Percentiles rank a stretch among this genome's conserved stretches.
Conservation (phyloP, 35 echinoderm and acorn worm genomes). For the Lytechinus pictus region DNA sequence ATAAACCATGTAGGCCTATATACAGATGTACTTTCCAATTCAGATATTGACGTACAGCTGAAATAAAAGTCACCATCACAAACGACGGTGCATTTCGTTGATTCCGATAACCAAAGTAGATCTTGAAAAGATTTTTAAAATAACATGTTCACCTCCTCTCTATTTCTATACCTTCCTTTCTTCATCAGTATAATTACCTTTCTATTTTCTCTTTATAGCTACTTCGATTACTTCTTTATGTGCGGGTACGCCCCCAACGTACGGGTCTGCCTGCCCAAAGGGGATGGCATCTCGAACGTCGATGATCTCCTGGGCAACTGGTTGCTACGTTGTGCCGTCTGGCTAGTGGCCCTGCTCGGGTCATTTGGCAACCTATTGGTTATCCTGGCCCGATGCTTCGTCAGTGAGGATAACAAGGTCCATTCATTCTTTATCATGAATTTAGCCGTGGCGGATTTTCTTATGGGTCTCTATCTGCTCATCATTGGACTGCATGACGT, state of each 20-base stretch:
- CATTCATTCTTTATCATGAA: slow-evolving; percentile 98
- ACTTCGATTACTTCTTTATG: slow-evolving; percentile 92
- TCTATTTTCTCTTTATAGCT: slow-evolving; percentile 56
- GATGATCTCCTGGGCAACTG: slow-evolving; percentile 81
- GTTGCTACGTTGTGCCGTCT: slow-evolving; percentile 80
- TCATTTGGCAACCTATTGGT: slow-evolving; percentile 85
- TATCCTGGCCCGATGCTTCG: slow-evolving; percentile 78
- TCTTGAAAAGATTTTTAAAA: no score
- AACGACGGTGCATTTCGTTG: no score
- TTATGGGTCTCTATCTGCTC: slow-evolving; percentile 96
- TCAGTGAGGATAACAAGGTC: slow-evolving; percentile 87
- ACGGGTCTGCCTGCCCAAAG: slow-evolving; percentile 77
- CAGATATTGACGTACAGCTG: no score
- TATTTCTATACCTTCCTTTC: background rate
- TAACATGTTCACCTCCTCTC: no score
- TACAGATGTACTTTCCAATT: no score
- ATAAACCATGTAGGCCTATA: no score
- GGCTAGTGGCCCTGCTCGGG: slow-evolving; percentile 86
- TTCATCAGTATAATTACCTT: background rate
- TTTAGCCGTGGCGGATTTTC: slow-evolving; percentile 85
- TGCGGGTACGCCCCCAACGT: slow-evolving; percentile 91
- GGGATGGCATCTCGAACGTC: slow-evolving; percentile 79
- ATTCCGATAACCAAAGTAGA: no score
- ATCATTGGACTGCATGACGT: slow-evolving; percentile 87
- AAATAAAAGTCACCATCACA: no score